These are phyloP conservation scores for Thecocarcelia acutangulata DNA, from an alignment of 2,888 invertebrate genomes.

Conservation along the genomic window DNA sequence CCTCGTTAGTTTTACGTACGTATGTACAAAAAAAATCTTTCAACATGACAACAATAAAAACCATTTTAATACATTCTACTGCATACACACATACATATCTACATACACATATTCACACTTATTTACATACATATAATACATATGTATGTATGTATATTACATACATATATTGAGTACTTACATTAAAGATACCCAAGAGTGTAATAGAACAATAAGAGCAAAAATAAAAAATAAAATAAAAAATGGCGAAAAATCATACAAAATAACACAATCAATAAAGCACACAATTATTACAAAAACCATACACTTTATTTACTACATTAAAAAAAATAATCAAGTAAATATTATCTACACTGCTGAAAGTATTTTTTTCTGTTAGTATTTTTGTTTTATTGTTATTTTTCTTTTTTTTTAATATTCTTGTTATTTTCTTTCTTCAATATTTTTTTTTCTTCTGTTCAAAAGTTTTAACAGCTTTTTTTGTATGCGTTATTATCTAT, in stretches of 20 bases:
- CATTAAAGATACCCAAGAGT: constrained; percentile 25
- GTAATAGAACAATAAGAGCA: constrained; percentile 37
- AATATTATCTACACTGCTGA: constrained; percentile 51
- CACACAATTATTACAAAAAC: constrained; percentile 8
- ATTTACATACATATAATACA: background rate
- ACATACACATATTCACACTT: background rate
- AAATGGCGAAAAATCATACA: constrained; percentile 35
- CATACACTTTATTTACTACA: constrained; percentile 9
- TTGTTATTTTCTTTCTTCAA: constrained; percentile 22
- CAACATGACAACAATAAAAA: constrained; percentile 53
- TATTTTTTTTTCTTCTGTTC: constrained; percentile 8
- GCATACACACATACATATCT: background rate
- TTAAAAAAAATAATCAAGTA: constrained; percentile 42
- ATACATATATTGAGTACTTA: constrained; percentile 11
- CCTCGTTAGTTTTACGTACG: constrained; percentile 1
- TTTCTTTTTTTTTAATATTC: constrained; percentile 42
- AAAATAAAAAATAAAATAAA: constrained; percentile 8
- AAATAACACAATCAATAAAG: constrained; percentile 55
- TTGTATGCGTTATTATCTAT: constrained; percentile 66
- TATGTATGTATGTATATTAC: too few relatives aligned
- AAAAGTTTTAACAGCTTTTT: constrained; percentile 47
- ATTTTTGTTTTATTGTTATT: constrained; percentile 29
- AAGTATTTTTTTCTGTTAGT: constrained; percentile 19
- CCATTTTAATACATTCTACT: constrained; percentile 31
- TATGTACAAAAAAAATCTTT: constrained; percentile 28